phyloP scores from a whole-genome alignment of 2,888 invertebrate genomes.

The Netelia inedita region DNA sequence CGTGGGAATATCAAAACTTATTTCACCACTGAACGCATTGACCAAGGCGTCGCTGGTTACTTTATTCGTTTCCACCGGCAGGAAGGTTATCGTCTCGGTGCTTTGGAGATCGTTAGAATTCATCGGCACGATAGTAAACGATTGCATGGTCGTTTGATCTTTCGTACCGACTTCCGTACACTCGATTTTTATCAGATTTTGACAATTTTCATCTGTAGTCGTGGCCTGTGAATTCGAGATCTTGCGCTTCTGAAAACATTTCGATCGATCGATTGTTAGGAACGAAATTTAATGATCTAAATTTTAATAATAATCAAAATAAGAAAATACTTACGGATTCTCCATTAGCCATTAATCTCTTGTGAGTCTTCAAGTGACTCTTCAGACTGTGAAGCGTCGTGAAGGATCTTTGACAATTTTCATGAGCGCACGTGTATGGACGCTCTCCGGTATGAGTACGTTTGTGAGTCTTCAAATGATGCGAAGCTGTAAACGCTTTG shows the following conservation, averaged over 20 bases:
- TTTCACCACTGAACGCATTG: conserved; percentile 63
- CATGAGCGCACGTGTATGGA: conserved; percentile 91
- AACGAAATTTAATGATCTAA: too few relatives aligned
- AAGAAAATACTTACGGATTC: conserved; percentile 73
- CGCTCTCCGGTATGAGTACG: conserved; percentile 94
- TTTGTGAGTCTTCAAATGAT: conserved; percentile 96
- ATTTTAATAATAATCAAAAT: too few relatives aligned
- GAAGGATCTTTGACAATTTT: conserved; percentile 91
- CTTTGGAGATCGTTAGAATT: conserved; percentile 70
- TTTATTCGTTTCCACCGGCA: conserved; percentile 70
- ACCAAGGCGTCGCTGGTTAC: conserved; percentile 56
- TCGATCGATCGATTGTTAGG: too few relatives aligned
- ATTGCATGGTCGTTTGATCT: conserved; percentile 68
- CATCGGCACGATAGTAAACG: conserved; percentile 77
- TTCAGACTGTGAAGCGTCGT: conserved; percentile 94
- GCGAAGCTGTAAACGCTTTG: conserved; percentile 97
- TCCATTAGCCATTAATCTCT: conserved; percentile 82
- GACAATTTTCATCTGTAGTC: conserved; percentile 42
- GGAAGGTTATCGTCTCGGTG: conserved; percentile 72
- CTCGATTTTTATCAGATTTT: conserved; percentile 62
- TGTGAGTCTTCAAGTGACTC: conserved; percentile 92
- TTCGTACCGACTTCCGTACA: conserved; percentile 51
- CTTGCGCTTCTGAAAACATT: conserved; percentile 54
- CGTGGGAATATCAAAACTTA: conserved; percentile 68
- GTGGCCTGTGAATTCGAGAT: conserved; percentile 2